Percentiles rank a stretch among this genome's conserved stretches.
phyloP scores from a whole-genome alignment of 2,888 invertebrate genomes.

The Xestia xanthographa region DNA sequence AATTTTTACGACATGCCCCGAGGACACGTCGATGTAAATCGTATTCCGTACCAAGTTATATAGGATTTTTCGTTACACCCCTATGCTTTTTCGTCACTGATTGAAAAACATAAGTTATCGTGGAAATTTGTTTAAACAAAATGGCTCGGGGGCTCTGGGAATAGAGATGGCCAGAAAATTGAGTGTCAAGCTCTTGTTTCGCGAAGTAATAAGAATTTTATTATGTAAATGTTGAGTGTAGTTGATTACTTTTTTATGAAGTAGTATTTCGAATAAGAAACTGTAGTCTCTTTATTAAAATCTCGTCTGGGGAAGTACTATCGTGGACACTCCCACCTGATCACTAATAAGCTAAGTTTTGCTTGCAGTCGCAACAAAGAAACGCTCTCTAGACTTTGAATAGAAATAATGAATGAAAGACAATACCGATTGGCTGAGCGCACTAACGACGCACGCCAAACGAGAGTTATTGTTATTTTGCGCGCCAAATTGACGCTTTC shows the following conservation, averaged over 20 bases:
- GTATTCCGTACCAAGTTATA: constrained; percentile 62
- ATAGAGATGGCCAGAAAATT: constrained; percentile 34
- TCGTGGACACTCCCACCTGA: too few relatives aligned
- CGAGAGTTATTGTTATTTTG: too few relatives aligned
- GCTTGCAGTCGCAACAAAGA: too few relatives aligned
- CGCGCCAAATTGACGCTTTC: too few relatives aligned
- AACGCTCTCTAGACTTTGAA: too few relatives aligned
- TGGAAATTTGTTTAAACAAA: constrained; percentile 43
- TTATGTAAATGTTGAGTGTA: constrained; percentile 2
- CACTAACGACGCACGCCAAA: too few relatives aligned
- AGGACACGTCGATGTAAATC: constrained; percentile 54
- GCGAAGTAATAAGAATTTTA: constrained; percentile 22
- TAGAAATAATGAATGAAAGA: too few relatives aligned
- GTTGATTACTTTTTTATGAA: background rate
- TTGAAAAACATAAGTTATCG: constrained; percentile 61
- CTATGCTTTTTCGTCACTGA: constrained; percentile 44
- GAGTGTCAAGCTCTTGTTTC: constrained; percentile 48
- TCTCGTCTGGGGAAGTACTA: background rate
- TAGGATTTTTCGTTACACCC: constrained; percentile 60
- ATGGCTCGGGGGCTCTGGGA: constrained; percentile 40
- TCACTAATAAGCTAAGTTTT: too few relatives aligned
- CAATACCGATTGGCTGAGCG: too few relatives aligned
- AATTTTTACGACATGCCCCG: constrained; percentile 61
- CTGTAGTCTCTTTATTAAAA: background rate
- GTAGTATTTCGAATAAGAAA: background rate